A percentile compares a stretch with the other conserved stretches of the same genome.
These are phyloP conservation scores for Ranitomeya imitator DNA, from an alignment of 2,113 vertebrate genomes.

Conservation along the genomic window DNA sequence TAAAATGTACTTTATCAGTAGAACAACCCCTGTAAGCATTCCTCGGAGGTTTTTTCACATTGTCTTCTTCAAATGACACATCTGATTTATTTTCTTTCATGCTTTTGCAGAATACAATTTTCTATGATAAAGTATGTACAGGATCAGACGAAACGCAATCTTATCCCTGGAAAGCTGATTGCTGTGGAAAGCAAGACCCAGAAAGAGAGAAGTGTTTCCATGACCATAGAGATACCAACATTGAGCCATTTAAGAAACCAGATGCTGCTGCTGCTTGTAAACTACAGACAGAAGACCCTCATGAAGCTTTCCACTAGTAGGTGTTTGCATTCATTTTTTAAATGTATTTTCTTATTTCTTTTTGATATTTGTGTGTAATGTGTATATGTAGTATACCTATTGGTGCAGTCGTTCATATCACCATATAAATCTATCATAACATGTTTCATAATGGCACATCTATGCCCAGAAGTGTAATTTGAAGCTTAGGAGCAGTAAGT, in stretches of 20 bases:
- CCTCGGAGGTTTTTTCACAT: too few relatives aligned
- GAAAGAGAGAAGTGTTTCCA: conserved; percentile 70
- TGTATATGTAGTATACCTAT: neutral
- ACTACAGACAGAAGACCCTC: conserved; percentile 53
- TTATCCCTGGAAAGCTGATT: conserved; percentile 63
- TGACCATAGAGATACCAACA: conserved; percentile 61
- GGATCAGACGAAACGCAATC: neutral
- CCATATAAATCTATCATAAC: neutral
- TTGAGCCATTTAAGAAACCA: conserved; percentile 39
- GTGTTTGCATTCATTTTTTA: conserved; percentile 23
- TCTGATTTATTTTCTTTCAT: neutral
- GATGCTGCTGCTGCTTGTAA: conserved; percentile 57
- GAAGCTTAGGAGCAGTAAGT: too few relatives aligned
- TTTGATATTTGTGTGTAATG: neutral
- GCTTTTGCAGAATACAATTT: conserved; percentile 60
- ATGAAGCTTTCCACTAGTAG: conserved; percentile 63
- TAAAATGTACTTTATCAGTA: too few relatives aligned
- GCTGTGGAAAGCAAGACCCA: conserved; percentile 65
- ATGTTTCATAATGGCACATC: neutral
- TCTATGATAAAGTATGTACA: conserved; percentile 70
- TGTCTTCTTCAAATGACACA: too few relatives aligned
- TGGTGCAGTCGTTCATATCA: neutral
- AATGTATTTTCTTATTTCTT: neutral
- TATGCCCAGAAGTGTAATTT: neutral
- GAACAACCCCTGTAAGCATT: too few relatives aligned